phyloP scores from a whole-genome alignment of 2,888 invertebrate species.

The Chouioia cunea region DNA sequence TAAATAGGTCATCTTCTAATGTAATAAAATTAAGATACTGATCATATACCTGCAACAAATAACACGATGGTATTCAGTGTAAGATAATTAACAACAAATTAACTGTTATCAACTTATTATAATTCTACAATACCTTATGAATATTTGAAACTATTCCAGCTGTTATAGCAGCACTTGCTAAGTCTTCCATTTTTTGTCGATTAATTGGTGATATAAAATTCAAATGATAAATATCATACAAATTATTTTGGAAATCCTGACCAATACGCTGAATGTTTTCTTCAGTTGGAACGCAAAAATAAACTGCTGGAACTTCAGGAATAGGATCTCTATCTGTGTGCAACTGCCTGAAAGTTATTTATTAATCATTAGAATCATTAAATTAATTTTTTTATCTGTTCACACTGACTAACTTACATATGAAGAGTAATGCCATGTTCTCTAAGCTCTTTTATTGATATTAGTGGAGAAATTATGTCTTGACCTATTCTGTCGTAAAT shows the following conservation, averaged over 20 bases:
- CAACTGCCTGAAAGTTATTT: slow-evolving; percentile 75
- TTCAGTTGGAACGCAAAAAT: slow-evolving; percentile 96
- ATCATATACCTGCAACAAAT: slow-evolving; percentile 81
- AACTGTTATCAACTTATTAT: background rate
- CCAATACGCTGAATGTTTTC: slow-evolving; percentile 95
- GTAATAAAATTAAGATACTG: slow-evolving; percentile 99
- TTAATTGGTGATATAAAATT: slow-evolving; percentile 98
- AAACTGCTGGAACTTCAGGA: slow-evolving; percentile 98
- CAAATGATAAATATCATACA: slow-evolving; percentile 95
- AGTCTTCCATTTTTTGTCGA: slow-evolving; percentile 92
- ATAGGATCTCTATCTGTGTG: slow-evolving; percentile 93
- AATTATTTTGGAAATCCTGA: slow-evolving; percentile 87
- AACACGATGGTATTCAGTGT: background rate
- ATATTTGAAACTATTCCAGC: slow-evolving; percentile 92
- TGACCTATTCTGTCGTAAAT: slow-evolving; percentile 97
- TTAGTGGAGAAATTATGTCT: slow-evolving; percentile 96
- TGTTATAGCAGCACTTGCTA: slow-evolving; percentile 92
- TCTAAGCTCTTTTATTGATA: slow-evolving; percentile 94
- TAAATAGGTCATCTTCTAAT: slow-evolving; percentile 97
- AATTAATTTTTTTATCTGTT: slow-evolving; percentile 25
- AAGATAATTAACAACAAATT: slow-evolving; percentile 17
- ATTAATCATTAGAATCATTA: slow-evolving; percentile 3
- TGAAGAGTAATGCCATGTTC: slow-evolving; percentile 98
- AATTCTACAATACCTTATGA: slow-evolving; percentile 76
- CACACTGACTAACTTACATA: slow-evolving; percentile 77